Evolutionary conservation across 2,113 vertebrate species (phyloP).

Genomic region (Microcebus tavaratra): DNA sequence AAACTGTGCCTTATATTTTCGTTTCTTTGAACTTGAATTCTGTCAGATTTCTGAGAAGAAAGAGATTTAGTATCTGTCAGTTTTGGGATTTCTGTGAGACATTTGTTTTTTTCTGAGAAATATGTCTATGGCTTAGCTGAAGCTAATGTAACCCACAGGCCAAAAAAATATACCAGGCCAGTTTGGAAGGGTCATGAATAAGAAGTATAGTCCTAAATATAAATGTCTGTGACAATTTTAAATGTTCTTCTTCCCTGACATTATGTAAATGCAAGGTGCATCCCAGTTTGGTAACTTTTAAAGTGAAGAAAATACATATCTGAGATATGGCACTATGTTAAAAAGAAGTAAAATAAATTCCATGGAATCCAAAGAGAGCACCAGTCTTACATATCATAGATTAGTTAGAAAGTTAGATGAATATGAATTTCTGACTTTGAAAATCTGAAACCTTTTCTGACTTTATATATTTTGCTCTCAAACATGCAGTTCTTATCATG

Average conservation of each 20-base stretch:
- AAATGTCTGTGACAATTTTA: background rate
- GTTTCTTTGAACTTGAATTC: slow-evolving; percentile 61
- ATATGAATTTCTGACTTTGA: slow-evolving; percentile 43
- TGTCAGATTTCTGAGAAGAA: slow-evolving; percentile 51
- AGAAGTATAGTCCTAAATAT: background rate
- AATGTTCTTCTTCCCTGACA: background rate
- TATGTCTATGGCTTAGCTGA: slow-evolving; percentile 31
- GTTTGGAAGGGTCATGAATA: background rate
- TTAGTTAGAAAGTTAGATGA: slow-evolving; percentile 10
- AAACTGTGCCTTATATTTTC: slow-evolving; percentile 2
- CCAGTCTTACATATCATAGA: background rate
- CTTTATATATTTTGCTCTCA: slow-evolving; percentile 26
- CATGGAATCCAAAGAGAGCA: background rate
- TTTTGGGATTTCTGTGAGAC: background rate
- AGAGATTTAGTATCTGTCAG: background rate
- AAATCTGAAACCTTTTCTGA: background rate
- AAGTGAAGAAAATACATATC: background rate
- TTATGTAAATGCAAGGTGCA: background rate
- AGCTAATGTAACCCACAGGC: slow-evolving; percentile 29
- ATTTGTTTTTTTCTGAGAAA: slow-evolving; percentile 51
- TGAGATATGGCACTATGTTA: background rate
- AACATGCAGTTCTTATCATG: slow-evolving; percentile 1
- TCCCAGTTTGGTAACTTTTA: background rate
- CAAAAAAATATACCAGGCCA: background rate
- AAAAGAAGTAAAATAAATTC: slow-evolving; percentile 40